Evolutionary conservation across 2,113 vertebrate genomes (phyloP).

Genomic region (Antechinus stuartii): DNA sequence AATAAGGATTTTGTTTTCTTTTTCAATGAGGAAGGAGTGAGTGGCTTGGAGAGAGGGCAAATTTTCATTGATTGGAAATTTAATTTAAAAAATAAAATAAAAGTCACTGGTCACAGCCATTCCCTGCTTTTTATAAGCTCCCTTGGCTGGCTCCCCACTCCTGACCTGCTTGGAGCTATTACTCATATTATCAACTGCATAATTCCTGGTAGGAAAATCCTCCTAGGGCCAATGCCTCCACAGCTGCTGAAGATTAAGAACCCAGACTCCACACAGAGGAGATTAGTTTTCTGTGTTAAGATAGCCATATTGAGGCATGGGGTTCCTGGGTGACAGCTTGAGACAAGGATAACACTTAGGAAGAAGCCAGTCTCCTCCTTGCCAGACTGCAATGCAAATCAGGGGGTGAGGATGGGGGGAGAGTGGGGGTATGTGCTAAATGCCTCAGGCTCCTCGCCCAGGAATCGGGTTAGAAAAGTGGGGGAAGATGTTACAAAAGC

Average conservation of each 20-base stretch:
- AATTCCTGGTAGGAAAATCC: slow-evolving; percentile 72
- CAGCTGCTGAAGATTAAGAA: slow-evolving; percentile 80
- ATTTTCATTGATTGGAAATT: background rate
- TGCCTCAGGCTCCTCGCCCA: background rate
- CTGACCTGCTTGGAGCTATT: background rate
- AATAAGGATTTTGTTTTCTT: background rate
- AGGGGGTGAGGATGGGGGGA: background rate
- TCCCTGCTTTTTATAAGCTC: background rate
- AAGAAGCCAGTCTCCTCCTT: background rate
- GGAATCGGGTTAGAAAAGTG: background rate
- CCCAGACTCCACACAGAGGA: slow-evolving; percentile 67
- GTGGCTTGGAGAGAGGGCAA: background rate
- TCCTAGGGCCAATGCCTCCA: slow-evolving; percentile 72
- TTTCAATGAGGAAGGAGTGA: background rate
- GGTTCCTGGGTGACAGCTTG: slow-evolving; percentile 47
- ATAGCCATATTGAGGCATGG: slow-evolving; percentile 67
- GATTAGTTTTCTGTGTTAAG: slow-evolving; percentile 64
- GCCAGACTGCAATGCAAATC: background rate
- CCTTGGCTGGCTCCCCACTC: background rate
- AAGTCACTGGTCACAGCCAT: background rate
- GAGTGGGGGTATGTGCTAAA: background rate
- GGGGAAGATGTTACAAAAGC: background rate
- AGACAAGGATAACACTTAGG: slow-evolving; percentile 50
- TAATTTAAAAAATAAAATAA: background rate
- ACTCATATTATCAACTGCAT: slow-evolving; percentile 17